Evolutionary conservation across 1,140 invertebrate genomes (phyloP), one percentile per base, ranked within the genome.

Genomic region (Hyphantria cunea): DNA sequence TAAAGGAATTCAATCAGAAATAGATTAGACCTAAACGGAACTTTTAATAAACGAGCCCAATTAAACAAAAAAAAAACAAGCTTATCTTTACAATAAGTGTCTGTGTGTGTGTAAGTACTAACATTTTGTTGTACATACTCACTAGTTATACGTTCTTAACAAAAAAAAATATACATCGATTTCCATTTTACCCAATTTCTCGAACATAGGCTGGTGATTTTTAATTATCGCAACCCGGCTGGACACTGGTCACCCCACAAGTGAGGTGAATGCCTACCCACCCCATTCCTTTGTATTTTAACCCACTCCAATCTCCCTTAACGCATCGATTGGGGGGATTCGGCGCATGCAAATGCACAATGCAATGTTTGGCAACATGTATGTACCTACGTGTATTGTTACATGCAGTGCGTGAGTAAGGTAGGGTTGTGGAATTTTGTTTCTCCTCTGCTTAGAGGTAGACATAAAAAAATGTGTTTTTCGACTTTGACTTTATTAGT

Each of bases 321-420:
- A 76, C 68, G 71, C 80, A 83, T 83, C 80, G 80, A 83, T 83
- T 83, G 76, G 66, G 33, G 50, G 59, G 64, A 61, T 75, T 73
- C 69, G 66, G 72, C 67, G 76, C 74, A 81, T 81, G 78, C 80
- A 83, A 83, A 83, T 81, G 80, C 78, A 81, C 70, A 70, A 65
- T 71, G 67, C 73, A 53, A 14, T 44, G 41, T 31, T 13, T 37
- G 48, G 55, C 55, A 56, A 45, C 45, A 45, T 25, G 55, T 39
- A 49, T 47, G 37, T 39, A 39, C 6, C 31, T 32, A n/a, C n/a
- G n/a, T 8, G 8, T 56, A 41, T 13, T 13, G 15, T n/a, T 48
- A n/a, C n/a, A 48, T 34, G 52, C 42, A 50, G 33, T 44, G 59
- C n/a, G 39, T 14, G 31, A 45, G 58, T 34, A 51, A 0, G n/a